Evolutionary conservation across 2,888 invertebrate genomes (phyloP).

Genomic region (Pristionchus arcanus): DNA sequence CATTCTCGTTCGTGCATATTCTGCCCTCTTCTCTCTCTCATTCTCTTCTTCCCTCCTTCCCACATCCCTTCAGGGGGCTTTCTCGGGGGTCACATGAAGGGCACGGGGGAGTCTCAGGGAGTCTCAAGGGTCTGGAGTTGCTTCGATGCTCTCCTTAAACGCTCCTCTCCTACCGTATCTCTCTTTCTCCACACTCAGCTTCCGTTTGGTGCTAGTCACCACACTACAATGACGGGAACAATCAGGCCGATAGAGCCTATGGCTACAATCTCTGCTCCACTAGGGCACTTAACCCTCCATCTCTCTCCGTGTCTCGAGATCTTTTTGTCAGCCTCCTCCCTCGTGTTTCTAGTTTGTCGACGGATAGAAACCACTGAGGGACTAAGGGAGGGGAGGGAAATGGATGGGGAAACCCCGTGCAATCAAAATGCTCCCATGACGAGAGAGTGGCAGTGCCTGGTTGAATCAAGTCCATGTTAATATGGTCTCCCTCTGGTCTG

Average conservation of each 20-base stretch:
- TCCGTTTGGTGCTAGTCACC: background rate
- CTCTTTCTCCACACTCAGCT: background rate
- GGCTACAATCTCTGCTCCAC: conserved; percentile 15
- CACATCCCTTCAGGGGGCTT: background rate
- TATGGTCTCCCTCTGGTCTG: background rate
- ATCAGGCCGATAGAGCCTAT: background rate
- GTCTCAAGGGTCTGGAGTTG: background rate
- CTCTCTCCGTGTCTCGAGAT: background rate
- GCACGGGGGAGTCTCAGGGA: background rate
- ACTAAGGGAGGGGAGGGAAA: background rate
- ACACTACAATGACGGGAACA: conserved; percentile 19
- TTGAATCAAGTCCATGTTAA: background rate
- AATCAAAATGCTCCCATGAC: background rate
- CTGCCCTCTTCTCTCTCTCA: conserved; percentile 1
- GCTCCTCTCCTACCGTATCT: background rate
- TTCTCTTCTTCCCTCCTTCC: background rate
- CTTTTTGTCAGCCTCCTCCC: background rate
- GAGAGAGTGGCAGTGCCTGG: conserved; percentile 13
- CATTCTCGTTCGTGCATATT: background rate
- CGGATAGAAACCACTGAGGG: conserved; percentile 15
- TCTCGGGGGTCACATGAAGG: conserved; percentile 23
- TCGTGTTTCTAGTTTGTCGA: conserved; percentile 32
- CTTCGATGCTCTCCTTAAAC: background rate
- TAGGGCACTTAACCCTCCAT: conserved; percentile 1
- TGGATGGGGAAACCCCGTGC: background rate